phyloP scores from a whole-genome alignment of 2,888 invertebrate genomes.

The Acanthosoma haemorrhoidale region DNA sequence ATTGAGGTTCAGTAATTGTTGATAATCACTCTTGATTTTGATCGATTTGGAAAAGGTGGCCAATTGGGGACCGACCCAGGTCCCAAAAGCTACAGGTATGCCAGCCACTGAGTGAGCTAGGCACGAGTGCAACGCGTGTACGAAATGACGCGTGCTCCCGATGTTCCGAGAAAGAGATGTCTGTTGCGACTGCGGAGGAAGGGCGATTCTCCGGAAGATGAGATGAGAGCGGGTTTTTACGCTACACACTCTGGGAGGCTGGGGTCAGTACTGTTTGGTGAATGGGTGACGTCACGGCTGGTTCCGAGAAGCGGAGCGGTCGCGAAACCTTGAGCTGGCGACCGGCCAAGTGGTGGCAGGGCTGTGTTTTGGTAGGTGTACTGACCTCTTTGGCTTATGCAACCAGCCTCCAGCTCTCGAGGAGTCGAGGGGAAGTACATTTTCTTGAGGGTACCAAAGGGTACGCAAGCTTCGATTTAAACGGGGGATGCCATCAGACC shows the following conservation, averaged over 20 bases:
- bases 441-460: too few relatives aligned
- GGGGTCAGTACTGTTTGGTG: not conserved
- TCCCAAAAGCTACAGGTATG: too few relatives aligned
- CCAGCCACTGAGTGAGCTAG: too few relatives aligned
- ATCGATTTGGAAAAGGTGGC: too few relatives aligned
- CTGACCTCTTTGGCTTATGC: not conserved
- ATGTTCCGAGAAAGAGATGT: too few relatives aligned
- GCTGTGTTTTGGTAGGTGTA: conserved; percentile 2
- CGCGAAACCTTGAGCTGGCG: not conserved
- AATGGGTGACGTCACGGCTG: not conserved
- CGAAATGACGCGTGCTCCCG: too few relatives aligned
- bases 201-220: too few relatives aligned
- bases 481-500: not conserved
- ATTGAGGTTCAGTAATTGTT: too few relatives aligned
- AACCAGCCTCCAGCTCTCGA: not conserved
- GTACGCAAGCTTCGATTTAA: not conserved
- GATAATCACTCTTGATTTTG: too few relatives aligned
- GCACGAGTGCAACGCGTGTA: too few relatives aligned
- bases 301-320: not conserved
- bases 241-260: not conserved
- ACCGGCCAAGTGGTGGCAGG: not conserved
- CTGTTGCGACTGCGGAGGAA: too few relatives aligned
- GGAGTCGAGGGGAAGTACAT: not conserved
- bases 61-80: too few relatives aligned
- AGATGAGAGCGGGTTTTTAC: not conserved